Percentiles rank a stretch among this genome's conserved stretches.
These are phyloP conservation scores for Stigmatopora nigra DNA, from an alignment of 2,113 vertebrate species.

Conservation along the genomic window DNA sequence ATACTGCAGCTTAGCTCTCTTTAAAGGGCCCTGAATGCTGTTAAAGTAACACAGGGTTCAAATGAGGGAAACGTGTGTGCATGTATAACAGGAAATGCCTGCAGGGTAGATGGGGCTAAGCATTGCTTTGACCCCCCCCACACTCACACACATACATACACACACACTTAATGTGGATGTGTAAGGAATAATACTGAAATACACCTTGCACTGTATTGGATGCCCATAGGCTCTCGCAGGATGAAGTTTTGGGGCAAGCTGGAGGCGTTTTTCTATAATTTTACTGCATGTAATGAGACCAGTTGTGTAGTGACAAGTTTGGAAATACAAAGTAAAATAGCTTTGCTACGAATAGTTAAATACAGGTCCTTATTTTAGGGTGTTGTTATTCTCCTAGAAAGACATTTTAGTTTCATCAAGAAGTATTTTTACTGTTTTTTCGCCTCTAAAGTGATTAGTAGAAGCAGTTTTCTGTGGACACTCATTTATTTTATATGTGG, in stretches of 20 bases:
- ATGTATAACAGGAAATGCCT: slow-evolving; percentile 41
- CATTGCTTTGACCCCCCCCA: slow-evolving; percentile 28
- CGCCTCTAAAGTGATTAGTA: too few species aligned
- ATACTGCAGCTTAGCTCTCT: slow-evolving; percentile 12
- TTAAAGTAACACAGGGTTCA: slow-evolving; percentile 25
- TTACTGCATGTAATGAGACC: slow-evolving; percentile 28
- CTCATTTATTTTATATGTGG: too few species aligned
- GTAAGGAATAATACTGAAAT: slow-evolving; percentile 10
- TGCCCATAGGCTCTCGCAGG: slow-evolving; percentile 20
- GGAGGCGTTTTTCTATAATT: slow-evolving; percentile 12
- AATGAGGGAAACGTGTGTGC: slow-evolving; percentile 36
- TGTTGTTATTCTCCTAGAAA: background rate
- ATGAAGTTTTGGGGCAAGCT: slow-evolving; percentile 28
- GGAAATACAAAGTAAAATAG: slow-evolving; percentile 1
- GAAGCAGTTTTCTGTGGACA: too few species aligned
- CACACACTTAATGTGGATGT: slow-evolving; percentile 10
- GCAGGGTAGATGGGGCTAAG: slow-evolving; percentile 32
- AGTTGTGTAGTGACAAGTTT: slow-evolving; percentile 3
- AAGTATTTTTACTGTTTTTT: background rate
- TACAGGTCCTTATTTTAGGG: background rate
- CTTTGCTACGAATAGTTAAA: slow-evolving; percentile 7
- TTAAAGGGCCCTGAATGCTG: slow-evolving; percentile 18
- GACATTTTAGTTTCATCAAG: background rate
- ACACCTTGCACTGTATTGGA: slow-evolving; percentile 20
- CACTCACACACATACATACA: too few species aligned